Base-by-base conservation (phyloP, 2,797 vertebrate genomes). In the Tapera naevia region DNA sequence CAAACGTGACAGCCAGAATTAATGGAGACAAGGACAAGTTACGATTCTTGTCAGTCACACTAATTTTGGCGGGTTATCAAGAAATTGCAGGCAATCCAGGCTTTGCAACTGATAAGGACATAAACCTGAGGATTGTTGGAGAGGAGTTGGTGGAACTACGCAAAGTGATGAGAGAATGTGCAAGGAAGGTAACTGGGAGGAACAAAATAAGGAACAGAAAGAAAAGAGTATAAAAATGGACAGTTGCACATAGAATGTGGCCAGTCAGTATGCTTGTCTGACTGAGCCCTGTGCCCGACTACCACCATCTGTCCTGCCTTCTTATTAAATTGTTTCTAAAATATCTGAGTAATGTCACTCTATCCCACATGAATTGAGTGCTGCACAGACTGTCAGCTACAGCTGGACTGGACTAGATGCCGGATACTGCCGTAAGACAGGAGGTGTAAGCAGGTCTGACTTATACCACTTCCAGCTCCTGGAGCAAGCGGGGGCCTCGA, bases 191-290 rank as follows among this genome's bases (percentile, higher is more conserved):
- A 79, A 64, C 3, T 41, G 30, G 11, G 13, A 85, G 21, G 6
- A 58, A 58, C 11, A 33, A 64, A 58, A 11, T 13, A 11, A 10
- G 14, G 11, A 74, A 64, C 3, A 43, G 24, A 46, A 72, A 62
- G 17, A 32, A 35, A 2, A 39, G 32, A 51, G 5, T 17, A 30
- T n/a, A 67, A 78, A 93, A 57, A 5, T 17, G 9, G 5, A 37
- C 17, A 76, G 17, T 28, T 3, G 0, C 0, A 0, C 25, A 62
- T 37, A 70, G 65, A 78, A 61, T 28, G 22, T 58, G 24, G 8
- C 7, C 1, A 0, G 23, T 48, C 39, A 30, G 28, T 33, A 54
- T 5, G 6, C 6, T 33, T 32, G 10, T 9, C 21, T 48, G 32
- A 41, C 7, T 12, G 35, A 87, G 10, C 9, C 32, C 22, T 41